These are phyloP conservation scores for Syrrhaptes paradoxus DNA, from an alignment of 2,113 vertebrate genomes.

Conservation along the genomic window DNA sequence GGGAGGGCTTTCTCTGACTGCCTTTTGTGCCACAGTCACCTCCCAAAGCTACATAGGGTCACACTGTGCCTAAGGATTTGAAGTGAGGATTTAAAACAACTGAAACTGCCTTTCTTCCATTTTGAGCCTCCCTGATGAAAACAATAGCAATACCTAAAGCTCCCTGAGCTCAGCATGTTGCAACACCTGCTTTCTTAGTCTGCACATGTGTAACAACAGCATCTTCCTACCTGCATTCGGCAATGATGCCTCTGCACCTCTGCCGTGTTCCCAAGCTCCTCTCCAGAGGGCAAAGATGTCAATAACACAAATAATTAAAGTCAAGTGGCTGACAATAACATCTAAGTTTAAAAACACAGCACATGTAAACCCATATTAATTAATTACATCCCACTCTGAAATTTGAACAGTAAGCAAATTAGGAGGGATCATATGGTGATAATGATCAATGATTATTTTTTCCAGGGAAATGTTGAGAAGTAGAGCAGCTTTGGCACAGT, in stretches of 20 bases:
- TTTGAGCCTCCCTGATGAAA: background rate
- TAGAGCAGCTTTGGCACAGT: background rate
- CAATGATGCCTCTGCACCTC: background rate
- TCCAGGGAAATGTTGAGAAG: background rate
- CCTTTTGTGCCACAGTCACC: background rate
- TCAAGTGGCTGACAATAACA: background rate
- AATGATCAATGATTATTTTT: background rate
- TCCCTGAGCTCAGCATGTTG: background rate
- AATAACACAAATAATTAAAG: conserved; percentile 15
- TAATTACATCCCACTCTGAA: background rate
- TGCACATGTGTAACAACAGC: background rate
- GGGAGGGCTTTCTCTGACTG: background rate
- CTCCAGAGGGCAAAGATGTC: background rate
- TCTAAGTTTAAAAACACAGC: background rate
- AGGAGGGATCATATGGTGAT: background rate
- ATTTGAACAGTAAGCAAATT: background rate
- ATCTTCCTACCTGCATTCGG: background rate
- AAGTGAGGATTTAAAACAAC: background rate
- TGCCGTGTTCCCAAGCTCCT: background rate
- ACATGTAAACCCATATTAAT: background rate
- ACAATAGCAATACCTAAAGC: background rate
- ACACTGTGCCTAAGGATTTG: background rate
- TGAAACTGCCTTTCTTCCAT: accelerated
- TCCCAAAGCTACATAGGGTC: background rate
- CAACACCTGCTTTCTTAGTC: background rate